Conservation (phyloP, 2,797 vertebrate species). For the Astyanax mexicanus region DNA sequence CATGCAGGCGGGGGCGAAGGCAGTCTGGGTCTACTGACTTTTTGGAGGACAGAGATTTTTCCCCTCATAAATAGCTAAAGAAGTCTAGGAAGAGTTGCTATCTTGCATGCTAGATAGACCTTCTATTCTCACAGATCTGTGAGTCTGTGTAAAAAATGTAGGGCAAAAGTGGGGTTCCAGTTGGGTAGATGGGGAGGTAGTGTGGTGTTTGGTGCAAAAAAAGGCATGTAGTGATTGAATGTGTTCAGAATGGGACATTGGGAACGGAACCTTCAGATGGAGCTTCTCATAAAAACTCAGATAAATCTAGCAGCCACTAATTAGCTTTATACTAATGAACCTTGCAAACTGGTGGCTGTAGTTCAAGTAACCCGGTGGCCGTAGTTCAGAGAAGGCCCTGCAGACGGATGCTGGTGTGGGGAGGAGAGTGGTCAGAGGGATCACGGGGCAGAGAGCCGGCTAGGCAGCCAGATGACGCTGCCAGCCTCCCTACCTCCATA, state of each 20-base stretch:
- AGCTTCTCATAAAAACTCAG: no score
- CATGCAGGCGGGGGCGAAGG: slow-evolving; percentile 43
- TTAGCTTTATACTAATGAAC: neutral
- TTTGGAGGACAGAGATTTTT: neutral
- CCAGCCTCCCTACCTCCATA: slow-evolving; percentile 65
- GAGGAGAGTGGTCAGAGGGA: slow-evolving; percentile 12
- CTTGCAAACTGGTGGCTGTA: no score
- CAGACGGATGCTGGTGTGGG: slow-evolving; percentile 19
- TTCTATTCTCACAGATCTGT: neutral
- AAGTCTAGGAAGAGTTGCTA: neutral
- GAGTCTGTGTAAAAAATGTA: no score
- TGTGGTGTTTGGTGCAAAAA: no score
- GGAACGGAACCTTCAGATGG: no score
- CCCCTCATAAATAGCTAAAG: neutral
- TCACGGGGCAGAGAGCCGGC: slow-evolving; percentile 29
- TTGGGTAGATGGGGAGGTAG: neutral
- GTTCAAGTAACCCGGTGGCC: no score
- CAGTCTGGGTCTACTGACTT: slow-evolving; percentile 10
- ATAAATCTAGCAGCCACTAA: neutral
- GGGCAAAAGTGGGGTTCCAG: no score
- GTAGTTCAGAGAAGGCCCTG: slow-evolving; percentile 17
- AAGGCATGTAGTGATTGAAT: no score
- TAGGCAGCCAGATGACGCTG: slow-evolving; percentile 60
- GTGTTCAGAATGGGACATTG: no score
- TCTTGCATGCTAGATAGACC: neutral